These are phyloP conservation scores for Leuciscus waleckii DNA, from an alignment of 2,797 vertebrate genomes.

Conservation along the genomic window DNA sequence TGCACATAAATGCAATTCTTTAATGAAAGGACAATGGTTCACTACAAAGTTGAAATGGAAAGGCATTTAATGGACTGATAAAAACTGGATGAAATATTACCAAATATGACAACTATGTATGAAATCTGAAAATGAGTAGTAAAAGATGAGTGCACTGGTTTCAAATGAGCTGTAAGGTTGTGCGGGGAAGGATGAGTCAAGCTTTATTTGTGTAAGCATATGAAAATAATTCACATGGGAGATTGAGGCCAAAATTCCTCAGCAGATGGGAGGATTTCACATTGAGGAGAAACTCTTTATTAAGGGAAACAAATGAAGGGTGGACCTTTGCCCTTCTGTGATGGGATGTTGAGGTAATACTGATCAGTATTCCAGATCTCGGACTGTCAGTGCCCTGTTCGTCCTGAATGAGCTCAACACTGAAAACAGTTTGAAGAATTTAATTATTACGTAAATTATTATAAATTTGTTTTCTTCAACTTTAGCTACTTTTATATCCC, in stretches of 20 bases:
- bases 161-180: not conserved
- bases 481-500: not conserved
- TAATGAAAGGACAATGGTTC: not conserved
- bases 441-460: not conserved
- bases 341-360: not conserved
- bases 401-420: not conserved
- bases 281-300: slow-evolving; percentile 4
- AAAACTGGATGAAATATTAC: not conserved
- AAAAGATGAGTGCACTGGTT: not conserved
- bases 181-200: not conserved
- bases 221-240: slow-evolving; percentile 46
- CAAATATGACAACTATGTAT: not conserved
- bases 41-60: slow-evolving; percentile 10
- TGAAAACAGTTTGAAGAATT: not conserved
- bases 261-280: slow-evolving; percentile 38
- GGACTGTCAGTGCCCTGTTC: not conserved
- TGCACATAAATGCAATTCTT: not conserved
- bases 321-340: slow-evolving; percentile 40
- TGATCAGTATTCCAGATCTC: slow-evolving; percentile 5
- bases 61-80: slow-evolving; percentile 15
- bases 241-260: slow-evolving; percentile 47
- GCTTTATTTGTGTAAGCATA: slow-evolving; percentile 55
- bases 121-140: not conserved
- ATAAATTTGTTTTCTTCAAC: not conserved
- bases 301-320: slow-evolving; percentile 55